phyloP scores from a whole-genome alignment of 2,888 invertebrate species.

The Nomada ruficornis region DNA sequence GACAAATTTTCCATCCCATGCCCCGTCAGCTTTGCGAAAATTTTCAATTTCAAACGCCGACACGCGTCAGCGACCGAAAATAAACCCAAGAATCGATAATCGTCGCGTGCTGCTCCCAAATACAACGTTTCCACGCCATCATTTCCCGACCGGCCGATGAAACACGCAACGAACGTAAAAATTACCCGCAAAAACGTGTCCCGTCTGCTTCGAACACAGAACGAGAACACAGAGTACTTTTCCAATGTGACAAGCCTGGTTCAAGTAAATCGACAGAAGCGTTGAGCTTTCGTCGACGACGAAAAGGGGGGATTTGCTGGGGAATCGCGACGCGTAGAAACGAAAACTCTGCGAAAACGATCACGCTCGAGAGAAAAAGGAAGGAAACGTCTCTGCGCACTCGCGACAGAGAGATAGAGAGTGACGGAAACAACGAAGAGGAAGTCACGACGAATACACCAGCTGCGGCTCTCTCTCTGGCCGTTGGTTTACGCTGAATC shows the following conservation, averaged over 20 bases:
- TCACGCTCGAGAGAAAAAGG: background rate
- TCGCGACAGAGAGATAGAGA: background rate
- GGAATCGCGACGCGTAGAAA: background rate
- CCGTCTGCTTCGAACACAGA: background rate
- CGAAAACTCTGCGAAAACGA: conserved; percentile 10
- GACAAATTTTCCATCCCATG: too few relatives aligned
- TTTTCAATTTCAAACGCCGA: background rate
- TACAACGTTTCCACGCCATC: background rate
- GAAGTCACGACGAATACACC: conserved; percentile 26
- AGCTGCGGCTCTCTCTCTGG: background rate
- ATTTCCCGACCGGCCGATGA: background rate
- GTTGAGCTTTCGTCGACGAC: background rate
- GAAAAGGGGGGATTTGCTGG: background rate
- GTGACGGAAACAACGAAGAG: background rate
- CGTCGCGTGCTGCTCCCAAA: background rate
- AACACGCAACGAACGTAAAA: background rate
- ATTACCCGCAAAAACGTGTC: background rate
- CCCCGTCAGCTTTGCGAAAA: background rate
- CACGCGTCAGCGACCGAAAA: background rate
- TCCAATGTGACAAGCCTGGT: background rate
- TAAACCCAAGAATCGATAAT: background rate
- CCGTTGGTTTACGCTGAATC: background rate
- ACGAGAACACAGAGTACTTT: background rate
- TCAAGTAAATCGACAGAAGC: background rate
- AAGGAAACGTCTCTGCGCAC: background rate